Percentiles rank a stretch among this genome's conserved stretches.
Conservation (phyloP, 2,888 invertebrate genomes). For the Drosophila atripex region DNA sequence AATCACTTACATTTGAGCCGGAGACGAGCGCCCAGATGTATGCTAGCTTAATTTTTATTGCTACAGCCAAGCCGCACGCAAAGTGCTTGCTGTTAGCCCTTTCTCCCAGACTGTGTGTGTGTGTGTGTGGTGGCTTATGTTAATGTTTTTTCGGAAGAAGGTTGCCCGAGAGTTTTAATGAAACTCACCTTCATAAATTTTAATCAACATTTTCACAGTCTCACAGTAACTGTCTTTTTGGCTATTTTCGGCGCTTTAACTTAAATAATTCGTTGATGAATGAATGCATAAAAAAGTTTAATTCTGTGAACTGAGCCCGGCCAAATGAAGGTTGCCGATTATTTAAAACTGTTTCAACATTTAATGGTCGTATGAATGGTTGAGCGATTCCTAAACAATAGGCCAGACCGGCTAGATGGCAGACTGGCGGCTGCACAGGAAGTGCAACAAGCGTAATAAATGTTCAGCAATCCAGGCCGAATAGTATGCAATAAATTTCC, state of each 20-base stretch:
- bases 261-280: constrained; percentile 3
- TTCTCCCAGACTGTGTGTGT: neutral
- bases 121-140: constrained; percentile 56
- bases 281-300: neutral
- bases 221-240: constrained; percentile 2
- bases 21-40: constrained; percentile 48
- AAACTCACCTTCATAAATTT: constrained; percentile 63
- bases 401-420: constrained; percentile 9
- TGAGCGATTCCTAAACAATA: constrained; percentile 69
- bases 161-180: constrained; percentile 62
- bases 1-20: constrained; percentile 8
- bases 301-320: neutral
- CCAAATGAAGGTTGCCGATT: constrained; percentile 34
- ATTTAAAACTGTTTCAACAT: constrained; percentile 60
- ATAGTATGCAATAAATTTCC: constrained; percentile 80
- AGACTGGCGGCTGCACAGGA: constrained; percentile 47
- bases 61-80: constrained; percentile 45
- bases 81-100: constrained; percentile 23
- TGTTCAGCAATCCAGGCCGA: constrained; percentile 67
- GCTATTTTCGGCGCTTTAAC: constrained; percentile 18
- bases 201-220: constrained; percentile 55
- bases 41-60: constrained; percentile 74
- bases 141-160: constrained; percentile 54
- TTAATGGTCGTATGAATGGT: constrained; percentile 76
- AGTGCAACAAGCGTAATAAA: constrained; percentile 80